Percentiles rank a stretch among this genome's conserved stretches.
Evolutionary conservation across 2,888 invertebrate genomes (phyloP).

Genomic region (Nomada fabriciana): DNA sequence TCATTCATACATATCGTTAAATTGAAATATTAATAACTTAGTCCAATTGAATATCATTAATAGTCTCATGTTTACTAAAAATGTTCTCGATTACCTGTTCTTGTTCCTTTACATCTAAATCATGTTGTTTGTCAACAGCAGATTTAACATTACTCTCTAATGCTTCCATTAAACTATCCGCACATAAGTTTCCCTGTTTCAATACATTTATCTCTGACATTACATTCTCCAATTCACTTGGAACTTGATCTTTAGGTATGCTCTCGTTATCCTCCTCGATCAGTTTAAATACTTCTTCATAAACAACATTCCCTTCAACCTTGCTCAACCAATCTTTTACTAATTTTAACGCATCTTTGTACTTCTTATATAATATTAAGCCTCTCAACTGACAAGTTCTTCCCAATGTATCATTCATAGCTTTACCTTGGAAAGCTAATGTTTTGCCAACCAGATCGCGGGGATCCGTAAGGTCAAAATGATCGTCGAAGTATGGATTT

Average conservation of each 20-base stretch:
- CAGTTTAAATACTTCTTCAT: conserved; percentile 82
- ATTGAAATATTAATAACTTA: neutral
- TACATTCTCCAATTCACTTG: conserved; percentile 77
- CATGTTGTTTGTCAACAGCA: conserved; percentile 86
- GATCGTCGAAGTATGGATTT: conserved; percentile 94
- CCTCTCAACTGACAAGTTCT: conserved; percentile 88
- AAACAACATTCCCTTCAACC: conserved; percentile 78
- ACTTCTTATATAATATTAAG: conserved; percentile 88
- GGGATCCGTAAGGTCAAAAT: conserved; percentile 93
- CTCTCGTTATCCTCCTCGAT: conserved; percentile 81
- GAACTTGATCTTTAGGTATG: conserved; percentile 71
- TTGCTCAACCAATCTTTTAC: conserved; percentile 77
- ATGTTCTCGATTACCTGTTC: conserved; percentile 82
- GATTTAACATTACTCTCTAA: conserved; percentile 86
- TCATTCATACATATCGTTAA: conserved; percentile 16
- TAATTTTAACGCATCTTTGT: conserved; percentile 84
- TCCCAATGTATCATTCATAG: conserved; percentile 85
- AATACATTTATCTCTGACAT: conserved; percentile 24
- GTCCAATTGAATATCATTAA: neutral
- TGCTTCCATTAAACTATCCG: conserved; percentile 83
- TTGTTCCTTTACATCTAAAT: conserved; percentile 87
- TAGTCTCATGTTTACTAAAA: conserved; percentile 4
- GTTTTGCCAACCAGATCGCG: conserved; percentile 93
- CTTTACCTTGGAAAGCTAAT: conserved; percentile 87
- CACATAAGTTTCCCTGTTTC: conserved; percentile 68